These are phyloP conservation scores for Dryadula phaetusa DNA, from an alignment of 2,888 invertebrate species.

Conservation along the genomic window DNA sequence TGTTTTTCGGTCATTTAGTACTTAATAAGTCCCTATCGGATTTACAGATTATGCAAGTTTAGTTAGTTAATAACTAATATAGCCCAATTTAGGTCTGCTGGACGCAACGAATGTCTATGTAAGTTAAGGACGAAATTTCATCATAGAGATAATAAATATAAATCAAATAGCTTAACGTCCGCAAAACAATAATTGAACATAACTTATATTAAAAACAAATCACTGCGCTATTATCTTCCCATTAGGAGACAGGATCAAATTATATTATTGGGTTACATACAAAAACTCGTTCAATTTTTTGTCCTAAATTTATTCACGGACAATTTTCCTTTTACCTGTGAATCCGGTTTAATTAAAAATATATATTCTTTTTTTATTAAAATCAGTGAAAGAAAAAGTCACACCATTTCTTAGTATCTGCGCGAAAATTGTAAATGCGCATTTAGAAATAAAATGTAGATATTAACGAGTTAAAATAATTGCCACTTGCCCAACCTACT, in stretches of 20 bases:
- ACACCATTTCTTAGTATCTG: neutral
- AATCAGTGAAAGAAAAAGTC: constrained; percentile 1
- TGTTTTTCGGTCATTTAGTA: constrained; percentile 18
- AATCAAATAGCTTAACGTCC: neutral
- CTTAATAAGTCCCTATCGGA: too few relatives aligned
- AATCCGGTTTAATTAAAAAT: constrained; percentile 23
- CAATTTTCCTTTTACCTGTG: constrained; percentile 13
- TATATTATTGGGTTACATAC: constrained; percentile 21
- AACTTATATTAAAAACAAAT: constrained; percentile 3
- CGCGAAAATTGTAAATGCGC: constrained; percentile 8
- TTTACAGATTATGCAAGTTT: too few relatives aligned
- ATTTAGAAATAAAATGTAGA: constrained; percentile 21
- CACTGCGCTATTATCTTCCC: constrained; percentile 25
- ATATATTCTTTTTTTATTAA: neutral
- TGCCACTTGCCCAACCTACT: constrained; percentile 27
- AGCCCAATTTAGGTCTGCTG: too few relatives aligned
- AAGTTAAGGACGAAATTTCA: neutral
- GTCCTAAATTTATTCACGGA: constrained; percentile 6
- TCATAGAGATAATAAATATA: neutral
- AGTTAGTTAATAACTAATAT: too few relatives aligned
- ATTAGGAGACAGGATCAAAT: constrained; percentile 17
- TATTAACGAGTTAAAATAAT: constrained; percentile 21
- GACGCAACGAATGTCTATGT: too few relatives aligned
- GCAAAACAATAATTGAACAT: constrained; percentile 2
- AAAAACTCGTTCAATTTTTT: constrained; percentile 23